Percentiles rank a stretch among this genome's conserved stretches.
Evolutionary conservation across 2,888 invertebrate species (phyloP).

Genomic region (Eristalis intricaria): DNA sequence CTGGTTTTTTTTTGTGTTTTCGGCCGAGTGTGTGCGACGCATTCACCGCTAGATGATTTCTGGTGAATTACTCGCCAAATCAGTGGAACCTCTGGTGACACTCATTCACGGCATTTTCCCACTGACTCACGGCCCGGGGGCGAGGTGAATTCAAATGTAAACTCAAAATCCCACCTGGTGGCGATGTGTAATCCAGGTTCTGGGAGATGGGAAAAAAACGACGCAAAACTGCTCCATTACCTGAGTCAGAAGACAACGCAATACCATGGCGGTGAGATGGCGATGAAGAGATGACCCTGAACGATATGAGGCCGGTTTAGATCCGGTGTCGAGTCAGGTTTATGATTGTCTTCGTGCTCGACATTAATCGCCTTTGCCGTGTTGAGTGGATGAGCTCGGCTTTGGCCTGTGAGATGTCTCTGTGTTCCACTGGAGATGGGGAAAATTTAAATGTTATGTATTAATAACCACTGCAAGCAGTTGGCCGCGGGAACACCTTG

Average conservation of each 20-base stretch:
- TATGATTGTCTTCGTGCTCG: not conserved
- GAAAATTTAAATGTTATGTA: slow-evolving; percentile 2
- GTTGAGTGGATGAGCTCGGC: not conserved
- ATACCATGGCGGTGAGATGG: not conserved
- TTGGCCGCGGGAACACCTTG: not conserved
- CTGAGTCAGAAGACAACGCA: slow-evolving; percentile 26
- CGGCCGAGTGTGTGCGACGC: not conserved
- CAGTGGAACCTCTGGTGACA: not conserved
- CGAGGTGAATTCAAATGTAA: not conserved
- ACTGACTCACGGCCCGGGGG: not conserved
- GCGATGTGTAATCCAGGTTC: not conserved
- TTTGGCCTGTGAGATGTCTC: not conserved
- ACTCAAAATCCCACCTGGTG: not conserved
- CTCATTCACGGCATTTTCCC: not conserved
- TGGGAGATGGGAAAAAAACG: not conserved
- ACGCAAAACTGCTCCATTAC: not conserved
- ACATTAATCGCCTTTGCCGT: not conserved
- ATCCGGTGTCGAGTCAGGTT: slow-evolving; percentile 8
- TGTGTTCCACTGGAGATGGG: not conserved
- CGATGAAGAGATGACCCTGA: slow-evolving; percentile 37
- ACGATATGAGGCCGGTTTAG: slow-evolving; percentile 1
- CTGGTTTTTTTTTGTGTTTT: not conserved
- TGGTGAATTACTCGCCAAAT: not conserved
- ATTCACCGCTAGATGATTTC: not conserved
- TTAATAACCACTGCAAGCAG: not conserved